Evolutionary conservation across 2,113 vertebrate species (phyloP), one percentile per base, ranked within the genome.

Genomic region (Calidris pygmaea): DNA sequence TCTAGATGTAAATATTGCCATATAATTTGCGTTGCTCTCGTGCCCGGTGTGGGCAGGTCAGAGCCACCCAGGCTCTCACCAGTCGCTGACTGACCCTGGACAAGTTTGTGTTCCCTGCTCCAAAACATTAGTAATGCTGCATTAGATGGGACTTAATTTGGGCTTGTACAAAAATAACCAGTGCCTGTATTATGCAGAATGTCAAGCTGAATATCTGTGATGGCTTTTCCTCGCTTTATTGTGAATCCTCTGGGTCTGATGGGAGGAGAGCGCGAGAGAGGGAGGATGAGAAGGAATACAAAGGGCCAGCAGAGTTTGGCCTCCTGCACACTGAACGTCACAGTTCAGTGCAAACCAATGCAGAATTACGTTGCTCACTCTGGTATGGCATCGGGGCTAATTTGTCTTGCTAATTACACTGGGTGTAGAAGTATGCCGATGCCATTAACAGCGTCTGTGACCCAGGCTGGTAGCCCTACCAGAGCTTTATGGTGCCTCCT

Each of bases 331-430:
- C 77, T 62, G 89, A 62, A 45, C 10, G 27, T 87, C 89, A 95
- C 89, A 96, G 91, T 96, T 97, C 84, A 89, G 81, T 66, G 94
- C 66, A 60, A 93, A 45, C 74, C 71, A 94, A 39, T 85, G 73
- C 43, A 24, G 68, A 93, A 73, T 94, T 75, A 45, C 2, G 2
- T 89, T 96, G 81, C 93, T 96, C 29, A 8, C 81, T 93, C 53
- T 85, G 84, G 34, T 87, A 19, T 78, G 80, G 89, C 87, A 87
- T 92, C 84, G 66, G 37, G 93, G 87, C 91, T 97, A 87, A 93
- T 95, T 93, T 94, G 89, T 94, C 81, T 85, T 3, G 1, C 77
- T 87, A 93, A 89, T 96, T 96, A 93, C 12, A 2, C 30, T 3
- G 87, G 43, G 22, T 82, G 84, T 82, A 87, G 87, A 70, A 94